Percentiles rank a stretch among this genome's conserved stretches.
phyloP scores from a whole-genome alignment of 2,888 invertebrate species.

The Morpho deidamia region DNA sequence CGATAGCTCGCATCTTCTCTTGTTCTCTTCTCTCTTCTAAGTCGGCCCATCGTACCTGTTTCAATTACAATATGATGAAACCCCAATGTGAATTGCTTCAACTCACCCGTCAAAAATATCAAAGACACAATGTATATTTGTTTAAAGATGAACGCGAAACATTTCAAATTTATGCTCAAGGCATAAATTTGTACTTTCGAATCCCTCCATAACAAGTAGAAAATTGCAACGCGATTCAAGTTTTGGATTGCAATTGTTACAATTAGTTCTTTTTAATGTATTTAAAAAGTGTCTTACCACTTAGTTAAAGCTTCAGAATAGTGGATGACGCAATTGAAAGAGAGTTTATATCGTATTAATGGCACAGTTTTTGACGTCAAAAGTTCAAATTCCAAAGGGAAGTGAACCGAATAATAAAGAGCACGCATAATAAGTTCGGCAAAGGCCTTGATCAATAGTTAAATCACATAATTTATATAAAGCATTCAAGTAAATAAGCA shows the following conservation, averaged over 20 bases:
- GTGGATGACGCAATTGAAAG: no score
- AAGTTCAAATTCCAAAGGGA: slow-evolving; percentile 11
- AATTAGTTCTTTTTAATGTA: no score
- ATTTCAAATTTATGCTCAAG: not conserved
- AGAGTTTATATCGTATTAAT: not conserved
- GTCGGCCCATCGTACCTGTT: slow-evolving; percentile 98
- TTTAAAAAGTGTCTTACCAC: no score
- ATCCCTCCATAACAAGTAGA: no score
- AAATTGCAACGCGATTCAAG: no score
- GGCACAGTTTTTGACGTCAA: not conserved
- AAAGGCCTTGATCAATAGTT: not conserved
- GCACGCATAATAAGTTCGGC: not conserved
- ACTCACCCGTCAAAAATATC: no score
- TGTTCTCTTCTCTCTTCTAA: slow-evolving; percentile 95
- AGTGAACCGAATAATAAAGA: not conserved
- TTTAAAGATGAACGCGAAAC: not conserved
- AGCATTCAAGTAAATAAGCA: not conserved
- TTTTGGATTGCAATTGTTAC: no score
- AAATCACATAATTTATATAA: not conserved
- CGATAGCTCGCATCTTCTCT: slow-evolving; percentile 95
- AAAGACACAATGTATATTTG: no score
- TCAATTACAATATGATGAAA: slow-evolving; percentile 64
- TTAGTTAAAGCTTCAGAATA: no score
- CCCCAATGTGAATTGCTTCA: slow-evolving; percentile 28
- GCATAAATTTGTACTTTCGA: not conserved